Evolutionary conservation across 1,140 invertebrate species (phyloP).

Genomic region (Zaprionus vittiger): DNA sequence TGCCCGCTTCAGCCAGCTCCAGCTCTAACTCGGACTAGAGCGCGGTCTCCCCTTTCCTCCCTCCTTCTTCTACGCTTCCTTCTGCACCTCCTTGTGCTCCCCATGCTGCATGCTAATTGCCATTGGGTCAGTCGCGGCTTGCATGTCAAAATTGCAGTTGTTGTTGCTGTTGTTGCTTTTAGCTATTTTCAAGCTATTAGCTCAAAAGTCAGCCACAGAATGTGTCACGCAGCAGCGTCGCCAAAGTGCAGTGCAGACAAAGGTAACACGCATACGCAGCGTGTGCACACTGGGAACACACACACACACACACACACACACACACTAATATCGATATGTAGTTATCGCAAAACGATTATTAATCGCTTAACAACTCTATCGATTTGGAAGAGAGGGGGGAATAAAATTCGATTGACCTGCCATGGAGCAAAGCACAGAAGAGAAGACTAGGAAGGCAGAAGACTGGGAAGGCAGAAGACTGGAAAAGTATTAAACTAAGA

Average conservation of each 20-base stretch:
- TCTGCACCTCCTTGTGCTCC: conserved; percentile 15
- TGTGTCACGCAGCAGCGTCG: conserved; percentile 61
- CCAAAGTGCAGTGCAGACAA: not conserved
- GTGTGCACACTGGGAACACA: conserved; percentile 21
- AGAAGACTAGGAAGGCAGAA: too few relatives aligned
- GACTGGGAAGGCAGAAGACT: too few relatives aligned
- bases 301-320: not conserved
- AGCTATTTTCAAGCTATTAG: conserved; percentile 54
- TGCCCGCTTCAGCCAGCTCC: not conserved
- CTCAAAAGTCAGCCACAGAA: conserved; percentile 67
- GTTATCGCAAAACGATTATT: not conserved
- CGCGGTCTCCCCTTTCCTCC: not conserved
- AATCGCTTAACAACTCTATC: not conserved
- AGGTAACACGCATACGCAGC: conserved; percentile 57
- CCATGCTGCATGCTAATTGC: conserved; percentile 73
- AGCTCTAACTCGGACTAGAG: too few relatives aligned
- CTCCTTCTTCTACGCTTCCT: not conserved
- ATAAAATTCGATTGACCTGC: not conserved
- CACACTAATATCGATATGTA: not conserved
- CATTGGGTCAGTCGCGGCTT: conserved; percentile 66
- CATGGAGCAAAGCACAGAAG: too few relatives aligned
- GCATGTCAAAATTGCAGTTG: conserved; percentile 59
- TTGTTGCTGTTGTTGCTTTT: conserved; percentile 34
- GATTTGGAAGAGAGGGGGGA: not conserved
- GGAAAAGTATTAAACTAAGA: too few relatives aligned